Evolutionary conservation across 2,888 invertebrate genomes (phyloP).

Genomic region (Scelioninae gen. 2): DNA sequence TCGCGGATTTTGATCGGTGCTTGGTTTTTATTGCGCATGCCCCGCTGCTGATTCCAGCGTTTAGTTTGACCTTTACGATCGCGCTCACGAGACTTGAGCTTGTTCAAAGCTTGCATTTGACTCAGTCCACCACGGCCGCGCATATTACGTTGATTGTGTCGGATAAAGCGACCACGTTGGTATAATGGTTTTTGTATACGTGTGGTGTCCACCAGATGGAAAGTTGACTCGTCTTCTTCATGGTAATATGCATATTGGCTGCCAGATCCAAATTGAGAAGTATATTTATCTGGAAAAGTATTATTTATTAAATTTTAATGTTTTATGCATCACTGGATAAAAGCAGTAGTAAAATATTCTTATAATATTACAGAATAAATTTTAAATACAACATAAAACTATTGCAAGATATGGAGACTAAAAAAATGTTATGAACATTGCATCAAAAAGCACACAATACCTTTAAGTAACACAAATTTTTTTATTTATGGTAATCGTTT

Average conservation of each 20-base stretch:
- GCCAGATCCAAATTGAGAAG: conserved; percentile 94
- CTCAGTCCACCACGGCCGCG: conserved; percentile 80
- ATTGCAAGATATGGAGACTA: no score
- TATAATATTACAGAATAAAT: no score
- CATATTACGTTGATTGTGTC: conserved; percentile 86
- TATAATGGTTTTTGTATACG: conserved; percentile 93
- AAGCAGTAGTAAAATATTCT: no score
- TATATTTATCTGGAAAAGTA: conserved; percentile 84
- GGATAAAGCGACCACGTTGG: conserved; percentile 89
- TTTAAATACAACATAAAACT: no score
- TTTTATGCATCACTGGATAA: no score
- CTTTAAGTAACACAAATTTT: no score
- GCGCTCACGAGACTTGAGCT: conserved; percentile 86
- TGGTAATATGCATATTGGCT: conserved; percentile 99
- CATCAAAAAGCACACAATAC: no score
- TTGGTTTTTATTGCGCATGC: conserved; percentile 79
- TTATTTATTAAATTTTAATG: no score
- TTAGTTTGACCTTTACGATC: conserved; percentile 85
- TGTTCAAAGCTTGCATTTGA: conserved; percentile 89
- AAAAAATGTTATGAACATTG: no score
- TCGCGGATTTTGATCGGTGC: conserved; percentile 95
- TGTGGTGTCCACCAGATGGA: conserved; percentile 97
- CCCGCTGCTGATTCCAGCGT: conserved; percentile 89
- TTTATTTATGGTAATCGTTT: no score
- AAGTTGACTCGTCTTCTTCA: conserved; percentile 98